Percentiles rank a stretch among this genome's conserved stretches.
Evolutionary conservation across 2,797 vertebrate genomes (phyloP).

Genomic region (Sebastes trivittatus): DNA sequence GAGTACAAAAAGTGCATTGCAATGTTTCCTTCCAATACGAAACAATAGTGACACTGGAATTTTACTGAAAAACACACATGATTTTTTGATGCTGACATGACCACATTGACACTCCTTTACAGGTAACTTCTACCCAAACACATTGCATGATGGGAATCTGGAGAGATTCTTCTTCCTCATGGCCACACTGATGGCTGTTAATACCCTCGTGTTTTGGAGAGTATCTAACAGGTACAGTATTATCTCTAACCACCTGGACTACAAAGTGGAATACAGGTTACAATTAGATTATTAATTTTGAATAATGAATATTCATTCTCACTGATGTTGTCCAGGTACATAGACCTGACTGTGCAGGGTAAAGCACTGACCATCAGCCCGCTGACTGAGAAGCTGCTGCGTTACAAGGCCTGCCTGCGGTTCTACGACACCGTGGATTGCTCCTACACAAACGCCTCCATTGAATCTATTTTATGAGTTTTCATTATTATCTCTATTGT

Average conservation of each 20-base stretch:
- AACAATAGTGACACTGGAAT: not conserved
- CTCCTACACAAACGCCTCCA: conserved; percentile 75
- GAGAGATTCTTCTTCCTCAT: conserved; percentile 93
- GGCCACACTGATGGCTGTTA: conserved; percentile 87
- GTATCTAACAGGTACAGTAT: conserved; percentile 86
- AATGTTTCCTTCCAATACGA: not conserved
- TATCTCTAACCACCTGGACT: not conserved
- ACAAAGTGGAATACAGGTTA: not conserved
- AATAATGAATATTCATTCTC: not conserved
- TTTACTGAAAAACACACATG: not conserved
- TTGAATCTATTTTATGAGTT: conserved; percentile 80
- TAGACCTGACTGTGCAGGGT: conserved; percentile 80
- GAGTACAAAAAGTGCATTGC: not conserved
- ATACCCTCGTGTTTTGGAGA: conserved; percentile 87
- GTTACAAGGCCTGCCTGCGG: conserved; percentile 83
- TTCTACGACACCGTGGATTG: conserved; percentile 85
- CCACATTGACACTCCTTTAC: not conserved
- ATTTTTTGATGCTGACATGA: not conserved
- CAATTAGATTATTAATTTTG: not conserved
- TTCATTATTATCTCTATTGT: not conserved
- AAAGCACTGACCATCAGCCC: conserved; percentile 74
- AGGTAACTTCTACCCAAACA: conserved; percentile 93
- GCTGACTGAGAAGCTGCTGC: conserved; percentile 86
- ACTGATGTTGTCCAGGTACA: conserved; percentile 80
- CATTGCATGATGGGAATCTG: conserved; percentile 88